Evolutionary conservation across 2,888 invertebrate genomes (phyloP).

Genomic region (Andrena camellia): DNA sequence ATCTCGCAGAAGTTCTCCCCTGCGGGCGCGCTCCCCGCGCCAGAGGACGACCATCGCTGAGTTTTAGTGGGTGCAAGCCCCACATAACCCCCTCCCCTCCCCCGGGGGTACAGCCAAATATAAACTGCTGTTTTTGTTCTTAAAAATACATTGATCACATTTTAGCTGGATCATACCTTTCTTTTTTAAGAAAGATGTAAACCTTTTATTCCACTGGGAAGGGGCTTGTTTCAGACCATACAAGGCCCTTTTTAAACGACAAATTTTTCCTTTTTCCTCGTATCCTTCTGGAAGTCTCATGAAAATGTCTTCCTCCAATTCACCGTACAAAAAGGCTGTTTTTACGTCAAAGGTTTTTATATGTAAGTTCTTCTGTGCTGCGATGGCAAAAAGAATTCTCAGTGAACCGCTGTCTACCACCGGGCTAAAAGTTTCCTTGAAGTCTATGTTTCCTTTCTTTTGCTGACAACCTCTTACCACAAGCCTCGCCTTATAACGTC

Average conservation of each 20-base stretch:
- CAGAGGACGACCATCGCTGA: too few species aligned
- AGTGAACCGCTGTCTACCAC: conserved; percentile 8
- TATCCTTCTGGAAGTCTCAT: conserved; percentile 36
- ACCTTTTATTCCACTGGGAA: conserved; percentile 10
- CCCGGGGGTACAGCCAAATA: neutral
- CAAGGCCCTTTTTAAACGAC: conserved; percentile 19
- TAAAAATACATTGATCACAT: neutral
- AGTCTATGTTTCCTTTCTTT: conserved; percentile 14
- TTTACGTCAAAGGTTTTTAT: conserved; percentile 25
- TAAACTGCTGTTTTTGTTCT: neutral
- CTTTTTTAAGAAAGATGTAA: neutral
- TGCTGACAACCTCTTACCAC: conserved; percentile 29
- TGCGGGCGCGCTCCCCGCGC: too few species aligned
- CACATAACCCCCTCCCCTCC: too few species aligned
- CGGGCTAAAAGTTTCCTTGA: conserved; percentile 20
- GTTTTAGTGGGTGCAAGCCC: too few species aligned
- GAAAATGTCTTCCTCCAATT: conserved; percentile 33
- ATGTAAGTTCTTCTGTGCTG: neutral
- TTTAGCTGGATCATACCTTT: neutral
- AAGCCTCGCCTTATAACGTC: conserved; percentile 22
- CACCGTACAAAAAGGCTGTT: conserved; percentile 29
- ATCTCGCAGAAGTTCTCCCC: too few species aligned
- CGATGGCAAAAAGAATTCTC: conserved; percentile 15
- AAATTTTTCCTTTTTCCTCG: conserved; percentile 25
- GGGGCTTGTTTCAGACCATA: conserved; percentile 29